These are phyloP conservation scores for Coilia nasus DNA, from an alignment of 2,797 vertebrate genomes.

Conservation along the genomic window DNA sequence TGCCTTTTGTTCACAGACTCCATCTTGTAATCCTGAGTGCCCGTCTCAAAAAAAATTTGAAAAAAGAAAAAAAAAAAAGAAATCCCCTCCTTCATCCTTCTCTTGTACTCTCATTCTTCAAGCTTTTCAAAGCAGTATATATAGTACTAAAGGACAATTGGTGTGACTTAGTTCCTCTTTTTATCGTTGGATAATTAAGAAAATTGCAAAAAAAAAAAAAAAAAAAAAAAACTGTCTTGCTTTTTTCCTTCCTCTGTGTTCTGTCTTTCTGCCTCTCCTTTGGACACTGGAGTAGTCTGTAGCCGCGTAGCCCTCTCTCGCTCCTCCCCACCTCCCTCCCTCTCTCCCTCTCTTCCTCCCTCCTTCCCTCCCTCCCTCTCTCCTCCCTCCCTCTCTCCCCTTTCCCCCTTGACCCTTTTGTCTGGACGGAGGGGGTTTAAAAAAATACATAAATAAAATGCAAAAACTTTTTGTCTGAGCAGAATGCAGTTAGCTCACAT, in stretches of 20 bases:
- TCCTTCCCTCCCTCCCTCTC: neutral
- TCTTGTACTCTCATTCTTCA: constrained; percentile 69
- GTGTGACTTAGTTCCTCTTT: constrained; percentile 88
- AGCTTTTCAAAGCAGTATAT: constrained; percentile 86
- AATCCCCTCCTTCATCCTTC: constrained; percentile 73
- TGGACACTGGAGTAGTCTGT: constrained; percentile 84
- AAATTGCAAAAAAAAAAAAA: constrained; percentile 60
- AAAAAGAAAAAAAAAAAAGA: constrained; percentile 52
- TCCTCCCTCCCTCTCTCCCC: constrained; percentile 35
- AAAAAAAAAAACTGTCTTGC: constrained; percentile 70
- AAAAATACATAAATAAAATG: constrained; percentile 60
- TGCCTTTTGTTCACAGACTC: constrained; percentile 84
- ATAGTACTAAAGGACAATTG: constrained; percentile 86
- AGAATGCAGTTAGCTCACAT: constrained; percentile 79
- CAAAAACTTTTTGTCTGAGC: constrained; percentile 68
- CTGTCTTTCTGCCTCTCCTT: constrained; percentile 78
- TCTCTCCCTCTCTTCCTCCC: constrained; percentile 55
- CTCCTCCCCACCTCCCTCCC: constrained; percentile 30
- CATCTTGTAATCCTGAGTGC: constrained; percentile 81
- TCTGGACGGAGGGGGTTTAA: constrained; percentile 73
- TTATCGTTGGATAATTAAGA: constrained; percentile 81
- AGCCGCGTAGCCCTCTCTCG: constrained; percentile 70
- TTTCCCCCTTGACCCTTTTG: constrained; percentile 55
- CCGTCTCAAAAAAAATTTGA: constrained; percentile 66
- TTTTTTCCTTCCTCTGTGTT: constrained; percentile 80